Evolutionary conservation across 2,888 invertebrate species (phyloP).

Genomic region (Agrotis clavis): DNA sequence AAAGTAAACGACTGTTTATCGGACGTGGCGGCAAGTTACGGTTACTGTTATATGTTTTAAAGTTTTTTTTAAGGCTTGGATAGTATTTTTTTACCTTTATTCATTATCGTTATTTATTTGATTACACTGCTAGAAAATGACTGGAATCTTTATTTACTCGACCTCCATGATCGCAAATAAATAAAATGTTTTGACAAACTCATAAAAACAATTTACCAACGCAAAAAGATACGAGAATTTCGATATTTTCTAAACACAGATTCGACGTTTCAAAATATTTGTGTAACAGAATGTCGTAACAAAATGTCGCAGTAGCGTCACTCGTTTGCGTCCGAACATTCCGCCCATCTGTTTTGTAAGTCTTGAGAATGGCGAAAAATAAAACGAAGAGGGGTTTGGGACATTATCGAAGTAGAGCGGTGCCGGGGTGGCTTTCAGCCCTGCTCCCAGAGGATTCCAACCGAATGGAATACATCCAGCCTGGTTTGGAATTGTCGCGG

Average conservation of each 20-base stretch:
- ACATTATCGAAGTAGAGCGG: conserved; percentile 77
- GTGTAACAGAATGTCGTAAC: conserved; percentile 20
- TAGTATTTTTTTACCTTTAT: background rate
- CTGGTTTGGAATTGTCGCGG: conserved; percentile 65
- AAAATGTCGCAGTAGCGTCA: conserved; percentile 23
- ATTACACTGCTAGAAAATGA: background rate
- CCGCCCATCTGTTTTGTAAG: conserved; percentile 61
- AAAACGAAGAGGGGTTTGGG: conserved; percentile 72
- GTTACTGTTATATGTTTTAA: conserved; percentile 26
- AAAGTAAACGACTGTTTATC: conserved; percentile 55
- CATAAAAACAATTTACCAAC: background rate
- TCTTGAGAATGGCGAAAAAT: conserved; percentile 69
- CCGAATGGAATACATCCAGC: conserved; percentile 70
- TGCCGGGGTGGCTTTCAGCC: conserved; percentile 76
- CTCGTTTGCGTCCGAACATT: conserved; percentile 43
- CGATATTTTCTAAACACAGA: background rate
- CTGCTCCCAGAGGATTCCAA: conserved; percentile 70
- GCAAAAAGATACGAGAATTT: background rate
- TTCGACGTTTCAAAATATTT: conserved; percentile 27
- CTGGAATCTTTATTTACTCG: no score
- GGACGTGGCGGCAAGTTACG: conserved; percentile 38
- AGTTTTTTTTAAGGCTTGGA: conserved; percentile 8
- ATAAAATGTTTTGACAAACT: background rate
- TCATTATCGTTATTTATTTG: background rate
- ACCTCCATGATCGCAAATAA: background rate